phyloP scores from a whole-genome alignment of 2,888 invertebrate genomes.

The Rhaphigaster nebulosa region DNA sequence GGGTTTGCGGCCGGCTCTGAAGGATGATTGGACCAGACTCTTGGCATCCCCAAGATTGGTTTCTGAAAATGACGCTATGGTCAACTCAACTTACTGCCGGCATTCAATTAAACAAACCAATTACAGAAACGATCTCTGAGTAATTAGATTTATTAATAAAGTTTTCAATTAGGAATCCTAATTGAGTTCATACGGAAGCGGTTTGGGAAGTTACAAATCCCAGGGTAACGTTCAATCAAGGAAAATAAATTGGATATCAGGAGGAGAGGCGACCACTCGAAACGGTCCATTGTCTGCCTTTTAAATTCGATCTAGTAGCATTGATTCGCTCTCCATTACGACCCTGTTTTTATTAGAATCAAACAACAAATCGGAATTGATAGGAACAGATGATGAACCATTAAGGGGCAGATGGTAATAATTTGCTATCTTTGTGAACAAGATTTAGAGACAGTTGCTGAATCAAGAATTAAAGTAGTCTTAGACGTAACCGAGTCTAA shows the following conservation, averaged over 20 bases:
- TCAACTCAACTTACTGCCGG: background rate
- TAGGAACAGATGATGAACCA: background rate
- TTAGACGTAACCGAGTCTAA: no score
- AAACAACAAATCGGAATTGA: background rate
- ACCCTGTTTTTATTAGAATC: background rate
- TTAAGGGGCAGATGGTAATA: background rate
- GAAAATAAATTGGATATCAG: constrained; percentile 35
- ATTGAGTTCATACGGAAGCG: constrained; percentile 22
- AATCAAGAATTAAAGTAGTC: no score
- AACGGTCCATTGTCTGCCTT: background rate
- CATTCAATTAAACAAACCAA: constrained; percentile 49
- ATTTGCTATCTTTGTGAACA: background rate
- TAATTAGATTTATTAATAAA: constrained; percentile 44
- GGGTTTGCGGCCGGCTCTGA: background rate
- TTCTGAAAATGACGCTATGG: background rate
- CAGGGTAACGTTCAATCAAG: background rate
- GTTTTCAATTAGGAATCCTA: constrained; percentile 39
- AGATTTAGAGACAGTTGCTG: background rate
- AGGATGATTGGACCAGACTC: background rate
- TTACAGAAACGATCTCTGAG: background rate
- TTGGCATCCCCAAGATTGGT: background rate
- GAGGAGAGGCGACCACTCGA: background rate
- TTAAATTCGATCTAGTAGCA: background rate
- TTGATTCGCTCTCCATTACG: background rate
- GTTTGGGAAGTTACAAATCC: constrained; percentile 25